phyloP scores from a whole-genome alignment of 2,113 vertebrate genomes.

The Picathartes gymnocephalus region DNA sequence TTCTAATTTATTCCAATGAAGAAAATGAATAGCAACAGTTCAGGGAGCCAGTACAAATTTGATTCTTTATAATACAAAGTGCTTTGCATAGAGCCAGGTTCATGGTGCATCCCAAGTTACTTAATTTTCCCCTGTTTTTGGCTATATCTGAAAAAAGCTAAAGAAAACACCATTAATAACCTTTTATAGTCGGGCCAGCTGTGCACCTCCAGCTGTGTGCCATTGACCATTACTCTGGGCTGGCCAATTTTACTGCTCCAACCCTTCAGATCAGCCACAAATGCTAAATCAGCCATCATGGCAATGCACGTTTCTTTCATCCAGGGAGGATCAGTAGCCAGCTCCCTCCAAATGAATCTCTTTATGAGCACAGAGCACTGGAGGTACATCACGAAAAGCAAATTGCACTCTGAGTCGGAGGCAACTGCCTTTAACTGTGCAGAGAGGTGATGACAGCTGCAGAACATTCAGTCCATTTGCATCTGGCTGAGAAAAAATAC shows the following conservation, averaged over 20 bases:
- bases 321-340: slow-evolving; percentile 26
- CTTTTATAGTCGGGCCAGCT: slow-evolving; percentile 6
- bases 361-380: slow-evolving; percentile 27
- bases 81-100: not conserved
- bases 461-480: slow-evolving; percentile 23
- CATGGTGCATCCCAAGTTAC: not conserved
- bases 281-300: not conserved
- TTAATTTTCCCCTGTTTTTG: not conserved
- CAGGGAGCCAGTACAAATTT: not conserved
- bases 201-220: not conserved
- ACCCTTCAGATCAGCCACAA: not conserved
- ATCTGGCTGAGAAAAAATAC: not conserved
- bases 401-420: slow-evolving; percentile 24
- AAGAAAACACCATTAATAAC: not conserved
- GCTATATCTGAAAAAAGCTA: not conserved
- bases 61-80: not conserved
- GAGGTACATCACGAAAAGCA: slow-evolving; percentile 34
- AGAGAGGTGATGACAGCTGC: slow-evolving; percentile 50
- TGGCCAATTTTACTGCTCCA: not conserved
- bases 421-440: slow-evolving; percentile 11
- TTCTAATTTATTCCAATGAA: not conserved
- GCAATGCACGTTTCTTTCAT: not conserved
- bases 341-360: slow-evolving; percentile 23
- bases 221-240: not conserved
- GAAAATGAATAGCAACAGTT: not conserved